Conservation (phyloP, 2,888 invertebrate species). For the Subacronicta megacephala region DNA sequence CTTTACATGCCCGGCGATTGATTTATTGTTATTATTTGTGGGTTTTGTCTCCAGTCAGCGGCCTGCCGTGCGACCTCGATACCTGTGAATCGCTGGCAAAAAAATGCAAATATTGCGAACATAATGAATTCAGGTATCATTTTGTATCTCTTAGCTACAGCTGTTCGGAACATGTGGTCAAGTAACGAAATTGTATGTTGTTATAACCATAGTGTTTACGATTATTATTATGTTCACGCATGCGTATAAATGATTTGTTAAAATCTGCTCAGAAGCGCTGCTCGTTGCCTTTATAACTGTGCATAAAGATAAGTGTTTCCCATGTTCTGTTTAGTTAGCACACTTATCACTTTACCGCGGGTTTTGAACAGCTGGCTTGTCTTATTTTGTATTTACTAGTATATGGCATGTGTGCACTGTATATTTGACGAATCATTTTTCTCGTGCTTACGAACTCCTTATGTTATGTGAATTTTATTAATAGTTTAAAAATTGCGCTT, state of each 20-base stretch:
- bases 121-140: slow-evolving; percentile 67
- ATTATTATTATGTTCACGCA: slow-evolving; percentile 3
- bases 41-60: slow-evolving; percentile 63
- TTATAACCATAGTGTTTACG: neutral
- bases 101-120: slow-evolving; percentile 70
- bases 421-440: neutral
- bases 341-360: slow-evolving; percentile 19
- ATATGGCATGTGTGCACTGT: slow-evolving; percentile 4
- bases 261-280: too few relatives aligned
- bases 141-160: slow-evolving; percentile 34
- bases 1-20: slow-evolving; percentile 56
- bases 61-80: slow-evolving; percentile 42
- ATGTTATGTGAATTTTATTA: too few relatives aligned
- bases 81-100: slow-evolving; percentile 50
- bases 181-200: slow-evolving; percentile 4
- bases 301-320: too few relatives aligned
- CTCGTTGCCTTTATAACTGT: too few relatives aligned
- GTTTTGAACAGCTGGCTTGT: slow-evolving; percentile 30
- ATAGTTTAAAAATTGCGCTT: too few relatives aligned
- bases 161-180: slow-evolving; percentile 31
- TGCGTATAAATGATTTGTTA: slow-evolving; percentile 16
- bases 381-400: slow-evolving; percentile 5
- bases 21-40: slow-evolving; percentile 45
- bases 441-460: neutral
- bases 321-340: neutral